Conservation (phyloP, 2,888 invertebrate species). For the Polydrusus cervinus region DNA sequence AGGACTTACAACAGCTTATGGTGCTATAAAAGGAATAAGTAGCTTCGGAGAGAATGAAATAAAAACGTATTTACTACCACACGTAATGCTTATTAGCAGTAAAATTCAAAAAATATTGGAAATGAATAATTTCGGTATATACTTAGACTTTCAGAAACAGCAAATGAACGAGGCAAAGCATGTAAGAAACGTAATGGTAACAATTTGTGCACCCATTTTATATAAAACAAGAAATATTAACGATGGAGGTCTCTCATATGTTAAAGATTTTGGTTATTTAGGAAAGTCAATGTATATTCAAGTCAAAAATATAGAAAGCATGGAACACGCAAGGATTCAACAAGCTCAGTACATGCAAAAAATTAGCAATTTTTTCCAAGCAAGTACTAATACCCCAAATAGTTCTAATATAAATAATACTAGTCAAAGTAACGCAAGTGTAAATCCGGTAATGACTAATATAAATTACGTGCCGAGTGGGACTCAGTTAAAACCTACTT, state of each 20-base stretch:
- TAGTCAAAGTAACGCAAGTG: not conserved
- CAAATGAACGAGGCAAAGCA: constrained; percentile 61
- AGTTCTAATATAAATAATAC: not conserved
- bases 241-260: constrained; percentile 60
- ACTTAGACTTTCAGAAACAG: constrained; percentile 59
- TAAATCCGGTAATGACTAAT: not conserved
- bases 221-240: constrained; percentile 58
- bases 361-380: constrained; percentile 30
- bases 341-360: constrained; percentile 41
- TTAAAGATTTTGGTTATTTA: constrained; percentile 63
- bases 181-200: constrained; percentile 60
- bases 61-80: constrained; percentile 59
- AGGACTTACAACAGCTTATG: constrained; percentile 63
- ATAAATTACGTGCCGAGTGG: not conserved
- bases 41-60: constrained; percentile 62
- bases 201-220: constrained; percentile 60
- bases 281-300: constrained; percentile 62
- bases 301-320: constrained; percentile 63
- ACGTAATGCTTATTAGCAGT: constrained; percentile 59
- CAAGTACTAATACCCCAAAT: not conserved
- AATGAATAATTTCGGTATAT: constrained; percentile 52
- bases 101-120: constrained; percentile 60
- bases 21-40: constrained; percentile 63
- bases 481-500: not conserved
- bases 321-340: constrained; percentile 52